Conservation (phyloP, 2,888 invertebrate species). For the Pterobdella sp. region DNA sequence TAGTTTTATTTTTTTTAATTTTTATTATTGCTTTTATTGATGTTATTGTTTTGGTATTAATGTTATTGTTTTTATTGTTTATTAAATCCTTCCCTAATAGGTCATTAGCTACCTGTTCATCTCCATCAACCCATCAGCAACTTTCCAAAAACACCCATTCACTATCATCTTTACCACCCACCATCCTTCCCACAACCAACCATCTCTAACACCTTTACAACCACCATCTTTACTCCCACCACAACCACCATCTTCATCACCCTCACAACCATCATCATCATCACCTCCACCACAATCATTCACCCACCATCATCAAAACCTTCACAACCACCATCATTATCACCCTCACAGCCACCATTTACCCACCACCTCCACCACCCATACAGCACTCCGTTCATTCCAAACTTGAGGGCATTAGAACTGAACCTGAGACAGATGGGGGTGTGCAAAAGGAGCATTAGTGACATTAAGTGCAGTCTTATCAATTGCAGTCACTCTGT, state of each 20-base stretch:
- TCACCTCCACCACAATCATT: not conserved
- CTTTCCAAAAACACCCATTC: not conserved
- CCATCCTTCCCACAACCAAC: not conserved
- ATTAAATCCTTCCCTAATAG: too few species aligned
- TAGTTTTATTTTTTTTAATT: too few species aligned
- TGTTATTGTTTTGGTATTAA: too few species aligned
- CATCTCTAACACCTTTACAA: not conserved
- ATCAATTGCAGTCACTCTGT: slow-evolving; percentile 10
- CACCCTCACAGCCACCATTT: not conserved
- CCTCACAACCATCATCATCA: not conserved
- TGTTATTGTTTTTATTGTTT: too few species aligned
- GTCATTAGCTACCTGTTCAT: too few species aligned
- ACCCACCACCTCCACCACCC: not conserved
- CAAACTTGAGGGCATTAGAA: slow-evolving; percentile 21
- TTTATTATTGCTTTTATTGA: too few species aligned
- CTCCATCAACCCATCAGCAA: not conserved
- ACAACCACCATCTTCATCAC: not conserved
- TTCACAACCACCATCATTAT: not conserved
- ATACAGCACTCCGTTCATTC: slow-evolving; percentile 18
- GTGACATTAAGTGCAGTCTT: not conserved
- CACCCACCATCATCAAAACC: not conserved
- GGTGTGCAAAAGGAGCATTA: not conserved
- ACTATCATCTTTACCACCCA: not conserved
- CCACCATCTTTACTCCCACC: not conserved
- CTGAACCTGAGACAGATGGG: slow-evolving; percentile 10